Conservation (phyloP, 2,797 vertebrate species). For the Onychomys torridus region DNA sequence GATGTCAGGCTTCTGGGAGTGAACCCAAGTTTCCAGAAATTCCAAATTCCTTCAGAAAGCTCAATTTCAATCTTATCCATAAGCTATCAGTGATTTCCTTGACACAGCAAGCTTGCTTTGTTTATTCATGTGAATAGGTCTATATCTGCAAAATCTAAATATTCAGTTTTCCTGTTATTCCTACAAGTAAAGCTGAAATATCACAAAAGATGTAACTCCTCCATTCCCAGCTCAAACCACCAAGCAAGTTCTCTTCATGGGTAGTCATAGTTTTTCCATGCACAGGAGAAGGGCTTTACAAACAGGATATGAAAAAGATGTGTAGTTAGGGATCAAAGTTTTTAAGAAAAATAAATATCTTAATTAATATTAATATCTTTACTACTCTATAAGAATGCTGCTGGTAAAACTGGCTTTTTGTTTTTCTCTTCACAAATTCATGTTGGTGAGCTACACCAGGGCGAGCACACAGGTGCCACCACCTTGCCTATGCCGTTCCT, state of each 20-base stretch:
- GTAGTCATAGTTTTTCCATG: rapidly evolving
- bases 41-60: slow-evolving; percentile 55
- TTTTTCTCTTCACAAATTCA: too few species aligned
- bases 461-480: rapidly evolving
- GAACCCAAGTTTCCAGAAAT: slow-evolving; percentile 32
- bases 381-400: neutral
- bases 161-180: neutral
- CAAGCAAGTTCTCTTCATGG: neutral
- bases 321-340: neutral
- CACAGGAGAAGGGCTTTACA: neutral
- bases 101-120: neutral
- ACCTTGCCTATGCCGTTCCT: neutral
- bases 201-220: neutral
- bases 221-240: neutral
- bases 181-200: neutral
- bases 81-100: slow-evolving; percentile 1
- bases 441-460: neutral
- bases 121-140: slow-evolving; percentile 3
- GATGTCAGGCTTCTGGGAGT: neutral
- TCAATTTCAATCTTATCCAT: slow-evolving; percentile 13
- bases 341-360: slow-evolving; percentile 18
- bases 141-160: neutral
- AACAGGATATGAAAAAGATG: neutral
- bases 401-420: neutral
- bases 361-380: neutral